Evolutionary conservation across 2,113 vertebrate species (phyloP), one percentile per base, ranked within the genome.

Genomic region (Dicerorhinus sumatrensis): DNA sequence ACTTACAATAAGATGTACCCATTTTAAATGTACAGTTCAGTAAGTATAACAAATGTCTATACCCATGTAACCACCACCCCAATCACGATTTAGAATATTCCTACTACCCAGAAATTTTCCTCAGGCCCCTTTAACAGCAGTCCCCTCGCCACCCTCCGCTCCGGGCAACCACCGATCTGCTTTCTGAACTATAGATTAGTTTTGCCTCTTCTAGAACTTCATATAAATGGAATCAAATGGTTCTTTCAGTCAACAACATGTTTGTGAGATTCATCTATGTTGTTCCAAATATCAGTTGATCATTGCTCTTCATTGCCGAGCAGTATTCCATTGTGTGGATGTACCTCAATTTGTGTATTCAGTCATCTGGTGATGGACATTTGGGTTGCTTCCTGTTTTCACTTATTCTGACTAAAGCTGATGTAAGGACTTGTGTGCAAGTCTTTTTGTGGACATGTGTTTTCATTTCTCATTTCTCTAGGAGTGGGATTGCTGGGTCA

Each of bases 391-490:
- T 84, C 63, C 69, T 56, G 76, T 80, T 95, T 75, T 65, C 69
- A 56, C 42, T 81, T 69, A n/a, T 46, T 10, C 1, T 42, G 31
- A 91, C 87, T 63, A 84, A 97, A 93, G 65, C 63, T 51, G 9
- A 81, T 16, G 48, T 29, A 80, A 69, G 16, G 70, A 62, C n/a
- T 33, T 51, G 12, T 58, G n/a, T 39, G 18, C 63, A 42, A 83
- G 42, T 75, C 36, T 93, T 89, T 48, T 42, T 36, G 62, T 65
- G 5, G 60, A 94, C 56, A 60, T 70, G 29, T 84, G 18, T 89
- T 96, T 72, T 88, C 67, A 73, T 81, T 94, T 82, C 31, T 75
- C 20, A 54, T 75, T 77, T 96, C n/a, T 73, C 58, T 73, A 70
- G 27, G 51, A 58, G 65, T 46, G 23, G 51, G 23, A 72, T 20